Percentiles rank a stretch among this genome's conserved stretches.
Evolutionary conservation across 2,888 invertebrate species (phyloP).

Genomic region (Oscheius sp.): DNA sequence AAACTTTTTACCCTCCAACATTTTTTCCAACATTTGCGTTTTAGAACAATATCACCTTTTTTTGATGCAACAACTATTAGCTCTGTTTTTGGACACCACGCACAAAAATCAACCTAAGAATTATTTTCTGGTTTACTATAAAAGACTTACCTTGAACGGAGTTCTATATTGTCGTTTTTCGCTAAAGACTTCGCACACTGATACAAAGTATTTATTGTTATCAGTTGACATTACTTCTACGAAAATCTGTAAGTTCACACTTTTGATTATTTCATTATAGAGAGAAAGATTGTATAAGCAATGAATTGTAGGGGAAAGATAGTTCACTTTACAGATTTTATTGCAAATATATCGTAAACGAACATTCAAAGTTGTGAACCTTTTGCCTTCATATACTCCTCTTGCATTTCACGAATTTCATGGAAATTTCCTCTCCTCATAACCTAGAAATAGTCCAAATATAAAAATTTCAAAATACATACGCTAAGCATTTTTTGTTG

Average conservation of each 20-base stretch:
- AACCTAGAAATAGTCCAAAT: slow-evolving; percentile 38
- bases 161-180: slow-evolving; percentile 39
- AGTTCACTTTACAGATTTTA: background rate
- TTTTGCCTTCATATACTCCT: slow-evolving; percentile 35
- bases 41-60: slow-evolving; percentile 57
- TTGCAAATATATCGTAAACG: background rate
- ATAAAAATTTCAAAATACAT: slow-evolving; percentile 5
- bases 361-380: slow-evolving; percentile 7
- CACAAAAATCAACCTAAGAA: slow-evolving; percentile 10
- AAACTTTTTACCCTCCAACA: slow-evolving; percentile 57
- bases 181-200: too few relatives aligned
- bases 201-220: too few relatives aligned
- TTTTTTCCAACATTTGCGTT: slow-evolving; percentile 58
- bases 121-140: background rate
- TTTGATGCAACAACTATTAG: slow-evolving; percentile 59
- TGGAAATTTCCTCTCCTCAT: slow-evolving; percentile 67
- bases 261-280: too few relatives aligned
- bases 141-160: slow-evolving; percentile 41
- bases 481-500: slow-evolving; percentile 55
- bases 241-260: background rate
- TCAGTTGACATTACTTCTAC: background rate
- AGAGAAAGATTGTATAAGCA: background rate
- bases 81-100: slow-evolving; percentile 48
- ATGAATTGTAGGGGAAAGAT: too few relatives aligned
- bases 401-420: slow-evolving; percentile 64